phyloP scores from a whole-genome alignment of 1,140 invertebrate species.

The Drosophila pseudoananassae region DNA sequence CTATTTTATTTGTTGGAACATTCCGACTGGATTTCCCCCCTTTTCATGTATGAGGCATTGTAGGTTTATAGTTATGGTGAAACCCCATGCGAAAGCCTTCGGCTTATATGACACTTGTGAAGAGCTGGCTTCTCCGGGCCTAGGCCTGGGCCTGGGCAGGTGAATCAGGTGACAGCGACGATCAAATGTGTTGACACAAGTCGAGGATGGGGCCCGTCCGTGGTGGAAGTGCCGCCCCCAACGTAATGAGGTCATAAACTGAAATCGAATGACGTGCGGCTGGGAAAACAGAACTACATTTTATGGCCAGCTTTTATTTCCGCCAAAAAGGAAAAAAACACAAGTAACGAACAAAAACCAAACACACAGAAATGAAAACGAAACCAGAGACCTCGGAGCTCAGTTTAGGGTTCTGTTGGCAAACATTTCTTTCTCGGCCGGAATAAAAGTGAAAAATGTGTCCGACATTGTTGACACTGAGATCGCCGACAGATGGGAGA shows the following conservation, averaged over 20 bases:
- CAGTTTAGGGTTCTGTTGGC: constrained; percentile 47
- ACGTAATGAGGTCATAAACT: constrained; percentile 70
- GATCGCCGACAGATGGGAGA: constrained; percentile 5
- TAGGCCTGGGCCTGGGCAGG: constrained; percentile 2
- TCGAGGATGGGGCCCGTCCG: constrained; percentile 2
- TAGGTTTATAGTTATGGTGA: constrained; percentile 13
- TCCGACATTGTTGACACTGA: constrained; percentile 60
- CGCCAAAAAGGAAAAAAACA: constrained; percentile 34
- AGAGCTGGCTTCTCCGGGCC: constrained; percentile 13
- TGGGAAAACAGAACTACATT: constrained; percentile 30
- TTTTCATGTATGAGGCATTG: not conserved
- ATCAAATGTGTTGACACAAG: constrained; percentile 64
- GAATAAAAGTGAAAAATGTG: constrained; percentile 74
- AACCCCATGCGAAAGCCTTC: constrained; percentile 30
- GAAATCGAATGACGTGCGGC: constrained; percentile 40
- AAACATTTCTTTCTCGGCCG: constrained; percentile 46
- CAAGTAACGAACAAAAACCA: constrained; percentile 21
- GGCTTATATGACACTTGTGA: constrained; percentile 47
- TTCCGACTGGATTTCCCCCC: constrained; percentile 6
- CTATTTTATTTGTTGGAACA: not conserved
- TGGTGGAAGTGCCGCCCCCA: constrained; percentile 57
- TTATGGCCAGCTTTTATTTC: constrained; percentile 67
- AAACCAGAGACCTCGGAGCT: constrained; percentile 20
- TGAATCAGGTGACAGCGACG: constrained; percentile 75
- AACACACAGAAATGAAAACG: constrained; percentile 53